Conservation (phyloP, 2,113 vertebrate genomes). For the Ctenodactylus gundi region DNA sequence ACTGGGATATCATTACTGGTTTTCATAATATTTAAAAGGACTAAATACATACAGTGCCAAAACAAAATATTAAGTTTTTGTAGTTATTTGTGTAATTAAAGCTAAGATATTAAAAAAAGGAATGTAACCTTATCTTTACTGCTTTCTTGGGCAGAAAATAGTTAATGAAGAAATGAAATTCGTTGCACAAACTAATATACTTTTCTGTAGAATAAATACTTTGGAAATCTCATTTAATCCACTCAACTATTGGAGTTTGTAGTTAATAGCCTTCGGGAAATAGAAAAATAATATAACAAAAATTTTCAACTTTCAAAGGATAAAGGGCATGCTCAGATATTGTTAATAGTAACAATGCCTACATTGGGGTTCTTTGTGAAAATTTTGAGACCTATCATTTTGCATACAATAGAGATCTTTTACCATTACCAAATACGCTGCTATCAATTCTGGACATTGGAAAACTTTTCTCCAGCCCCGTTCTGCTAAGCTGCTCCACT, state of each 20-base stretch:
- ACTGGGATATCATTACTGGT: background rate
- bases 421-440: constrained; percentile 42
- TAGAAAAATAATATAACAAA: background rate
- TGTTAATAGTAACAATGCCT: background rate
- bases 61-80: background rate
- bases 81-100: background rate
- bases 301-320: background rate
- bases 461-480: constrained; percentile 73
- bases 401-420: constrained; percentile 64
- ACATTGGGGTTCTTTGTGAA: background rate
- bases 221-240: background rate
- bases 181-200: background rate
- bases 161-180: background rate
- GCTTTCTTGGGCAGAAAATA: background rate
- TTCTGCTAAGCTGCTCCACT: constrained; percentile 52
- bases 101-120: background rate
- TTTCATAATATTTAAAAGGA: background rate
- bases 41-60: background rate
- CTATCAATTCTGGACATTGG: constrained; percentile 62
- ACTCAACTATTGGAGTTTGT: background rate
- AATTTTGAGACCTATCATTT: background rate
- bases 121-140: background rate
- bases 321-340: background rate
- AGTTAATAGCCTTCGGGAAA: background rate
- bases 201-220: background rate